A percentile compares a stretch with the other conserved stretches of the same genome.
phyloP scores from a whole-genome alignment of 2,797 vertebrate species.

The Iguana delicatissima region DNA sequence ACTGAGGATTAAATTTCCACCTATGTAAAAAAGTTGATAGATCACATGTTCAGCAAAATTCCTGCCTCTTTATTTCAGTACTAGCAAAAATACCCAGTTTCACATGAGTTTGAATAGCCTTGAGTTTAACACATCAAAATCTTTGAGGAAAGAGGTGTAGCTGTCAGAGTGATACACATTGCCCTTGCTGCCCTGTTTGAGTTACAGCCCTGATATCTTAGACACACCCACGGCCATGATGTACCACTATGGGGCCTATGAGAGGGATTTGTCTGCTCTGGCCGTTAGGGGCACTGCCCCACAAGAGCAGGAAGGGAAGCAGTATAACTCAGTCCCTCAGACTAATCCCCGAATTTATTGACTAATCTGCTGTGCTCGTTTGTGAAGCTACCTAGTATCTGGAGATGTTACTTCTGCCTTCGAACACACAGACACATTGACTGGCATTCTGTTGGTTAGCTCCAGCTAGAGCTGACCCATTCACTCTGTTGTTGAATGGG shows the following conservation, averaged over 20 bases:
- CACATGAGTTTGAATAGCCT: neutral
- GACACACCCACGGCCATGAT: neutral
- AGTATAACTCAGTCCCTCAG: neutral
- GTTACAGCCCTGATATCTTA: neutral
- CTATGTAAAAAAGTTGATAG: neutral
- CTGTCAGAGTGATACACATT: neutral
- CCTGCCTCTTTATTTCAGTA: neutral
- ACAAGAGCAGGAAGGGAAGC: neutral
- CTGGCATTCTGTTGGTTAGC: too few species aligned
- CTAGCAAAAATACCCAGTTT: neutral
- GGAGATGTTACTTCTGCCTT: neutral
- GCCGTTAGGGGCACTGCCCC: neutral
- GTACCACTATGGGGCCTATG: neutral
- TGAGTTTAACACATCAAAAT: neutral
- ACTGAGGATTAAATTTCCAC: constrained; percentile 11
- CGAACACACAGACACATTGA: neutral
- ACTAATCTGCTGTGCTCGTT: neutral
- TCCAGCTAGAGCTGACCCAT: too few species aligned
- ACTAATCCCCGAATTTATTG: neutral
- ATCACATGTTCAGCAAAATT: neutral
- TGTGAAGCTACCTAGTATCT: neutral
- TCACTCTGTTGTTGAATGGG: too few species aligned
- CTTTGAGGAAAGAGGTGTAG: neutral
- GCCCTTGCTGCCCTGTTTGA: neutral
- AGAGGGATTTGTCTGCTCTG: neutral